Evolutionary conservation across 2,888 invertebrate species (phyloP).

Genomic region (Scaptomyza parva): DNA sequence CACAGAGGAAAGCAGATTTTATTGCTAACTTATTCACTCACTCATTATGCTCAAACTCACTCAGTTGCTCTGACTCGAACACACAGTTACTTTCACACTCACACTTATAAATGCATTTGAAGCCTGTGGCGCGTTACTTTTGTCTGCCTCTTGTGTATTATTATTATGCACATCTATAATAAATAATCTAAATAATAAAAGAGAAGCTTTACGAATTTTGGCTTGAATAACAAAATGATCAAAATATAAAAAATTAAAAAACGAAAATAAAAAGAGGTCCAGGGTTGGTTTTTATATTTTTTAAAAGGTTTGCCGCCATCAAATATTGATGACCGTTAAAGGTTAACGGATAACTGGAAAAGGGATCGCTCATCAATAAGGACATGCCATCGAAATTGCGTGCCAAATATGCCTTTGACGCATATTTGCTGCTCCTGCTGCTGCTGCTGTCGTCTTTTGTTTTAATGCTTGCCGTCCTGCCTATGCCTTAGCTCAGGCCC

Average conservation of each 20-base stretch:
- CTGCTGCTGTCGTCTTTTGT: slow-evolving; percentile 57
- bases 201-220: slow-evolving; percentile 37
- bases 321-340: slow-evolving; percentile 72
- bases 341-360: slow-evolving; percentile 62
- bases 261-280: not conserved
- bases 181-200: slow-evolving; percentile 53
- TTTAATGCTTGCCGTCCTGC: slow-evolving; percentile 51
- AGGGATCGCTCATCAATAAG: slow-evolving; percentile 77
- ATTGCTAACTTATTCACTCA: no score
- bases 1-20: no score
- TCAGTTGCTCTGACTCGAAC: not conserved
- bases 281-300: slow-evolving; percentile 28
- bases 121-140: slow-evolving; percentile 20
- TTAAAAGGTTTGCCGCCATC: slow-evolving; percentile 55
- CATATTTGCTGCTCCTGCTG: slow-evolving; percentile 62
- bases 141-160: slow-evolving; percentile 27
- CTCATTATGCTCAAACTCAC: no score
- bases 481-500: not conserved
- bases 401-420: slow-evolving; percentile 79
- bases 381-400: slow-evolving; percentile 62
- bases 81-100: not conserved
- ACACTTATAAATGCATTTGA: slow-evolving; percentile 9
- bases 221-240: slow-evolving; percentile 3
- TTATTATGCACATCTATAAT: slow-evolving; percentile 52
- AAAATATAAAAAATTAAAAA: not conserved